Base-by-base conservation (phyloP, 2,797 vertebrate species). In the Petrocephalus sullivani region DNA sequence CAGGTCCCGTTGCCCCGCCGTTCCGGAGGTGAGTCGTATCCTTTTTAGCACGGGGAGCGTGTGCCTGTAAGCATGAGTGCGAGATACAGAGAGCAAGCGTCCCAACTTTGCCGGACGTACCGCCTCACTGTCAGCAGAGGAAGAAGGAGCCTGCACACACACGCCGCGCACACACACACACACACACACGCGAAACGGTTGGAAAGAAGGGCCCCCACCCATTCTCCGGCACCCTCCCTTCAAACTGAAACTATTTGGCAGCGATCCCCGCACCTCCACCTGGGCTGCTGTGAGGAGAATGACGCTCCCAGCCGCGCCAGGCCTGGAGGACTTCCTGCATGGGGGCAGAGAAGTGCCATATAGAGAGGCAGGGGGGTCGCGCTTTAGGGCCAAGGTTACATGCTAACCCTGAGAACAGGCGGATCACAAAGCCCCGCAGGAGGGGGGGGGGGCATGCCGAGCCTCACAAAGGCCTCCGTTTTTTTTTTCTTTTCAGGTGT, bases 171-270 rank as follows among this genome's bases (percentile, higher is more conserved):
- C 71, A 78, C 71, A 85, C 84, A 58, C 85, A 37, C 71, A 41
- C 56, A 3, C 37, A 23, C 85, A 51, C 85, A n/a, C 37, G 49
- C 58, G 19, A 46, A 87, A 87, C 37, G 58, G 85, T 64, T 87
- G 37, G 85, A 87, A 49, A 87, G 85, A 46, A 21, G 19, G 57
- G 58, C 58, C 86, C 86, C 86, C 58, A 46, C 86, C 86, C 58
- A 64, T 64, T 67, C 41, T 41, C 58, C 60, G 46, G 58, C 58
- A 87, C 86, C 86, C 86, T 87, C 86, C 86, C 86, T 87, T 64
- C 86, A 64, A 64, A 51, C 58, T 51, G 86, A 87, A 87, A 64
- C 86, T 87, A 87, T 87, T 87, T 87, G 86, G 86, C 86, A 87
- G 86, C 58, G 60, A 67, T 87, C 86, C 58, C 19, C 58, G 37